Evolutionary conservation across 2,797 vertebrate genomes (phyloP).

Genomic region (Odontamblyopus lacepedii): DNA sequence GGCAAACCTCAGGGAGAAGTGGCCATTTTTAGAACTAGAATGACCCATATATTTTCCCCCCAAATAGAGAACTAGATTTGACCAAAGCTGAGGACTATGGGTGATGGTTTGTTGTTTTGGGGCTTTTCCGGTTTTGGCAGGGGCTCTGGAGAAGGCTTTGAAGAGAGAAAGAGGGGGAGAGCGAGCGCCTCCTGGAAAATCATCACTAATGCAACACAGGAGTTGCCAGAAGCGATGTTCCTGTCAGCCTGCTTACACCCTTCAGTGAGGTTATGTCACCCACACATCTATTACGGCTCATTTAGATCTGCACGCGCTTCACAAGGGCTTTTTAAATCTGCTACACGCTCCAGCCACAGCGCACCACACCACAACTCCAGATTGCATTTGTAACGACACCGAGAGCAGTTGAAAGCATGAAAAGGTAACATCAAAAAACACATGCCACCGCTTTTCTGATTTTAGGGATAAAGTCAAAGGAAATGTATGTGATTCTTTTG

Average conservation of each 20-base stretch:
- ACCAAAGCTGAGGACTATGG: slow-evolving; percentile 43
- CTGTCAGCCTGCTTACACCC: slow-evolving; percentile 63
- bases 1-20: slow-evolving; percentile 60
- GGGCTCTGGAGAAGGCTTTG: slow-evolving; percentile 45
- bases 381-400: slow-evolving; percentile 12
- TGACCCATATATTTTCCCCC: slow-evolving; percentile 69
- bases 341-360: slow-evolving; percentile 23
- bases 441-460: background rate
- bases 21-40: slow-evolving; percentile 73
- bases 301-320: slow-evolving; percentile 51
- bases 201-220: slow-evolving; percentile 73
- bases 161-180: slow-evolving; percentile 46
- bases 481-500: background rate
- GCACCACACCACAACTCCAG: slow-evolving; percentile 9
- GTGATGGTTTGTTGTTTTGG: slow-evolving; percentile 54
- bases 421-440: slow-evolving; percentile 20
- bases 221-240: slow-evolving; percentile 68
- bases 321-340: slow-evolving; percentile 22
- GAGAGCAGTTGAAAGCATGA: background rate
- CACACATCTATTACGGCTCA: slow-evolving; percentile 66
- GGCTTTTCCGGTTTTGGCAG: slow-evolving; percentile 58
- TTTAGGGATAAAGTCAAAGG: background rate
- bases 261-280: slow-evolving; percentile 66
- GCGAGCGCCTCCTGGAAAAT: slow-evolving; percentile 62
- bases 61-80: slow-evolving; percentile 46